Evolutionary conservation across 2,797 vertebrate genomes (phyloP), one percentile per base, ranked within the genome.

Genomic region (Meda fulgida): DNA sequence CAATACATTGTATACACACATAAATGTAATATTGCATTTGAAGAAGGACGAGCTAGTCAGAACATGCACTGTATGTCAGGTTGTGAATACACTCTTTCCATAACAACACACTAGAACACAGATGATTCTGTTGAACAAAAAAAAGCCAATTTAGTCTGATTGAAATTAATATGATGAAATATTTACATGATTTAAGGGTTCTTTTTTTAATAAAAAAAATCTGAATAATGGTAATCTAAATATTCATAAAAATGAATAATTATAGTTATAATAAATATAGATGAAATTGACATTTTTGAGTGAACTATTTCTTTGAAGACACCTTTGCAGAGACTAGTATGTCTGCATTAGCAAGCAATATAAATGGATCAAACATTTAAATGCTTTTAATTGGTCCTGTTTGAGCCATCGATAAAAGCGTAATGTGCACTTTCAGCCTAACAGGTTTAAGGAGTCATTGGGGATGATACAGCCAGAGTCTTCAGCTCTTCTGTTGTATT

Each of bases 301-400:
- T 80, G 26, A 78, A 31, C 7, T 18, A 36, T 51, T n/a, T 3
- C 18, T 34, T 80, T 34, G 53, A 80, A 80, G 13, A 14, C 65
- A n/a, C 9, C 7, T 14, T 5, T 51, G 40, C 34, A 60, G 16
- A 71, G 10, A n/a, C 34, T 16, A 73, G 21, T n/a, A 60, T 60
- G 38, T 31, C 18, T 55, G 3, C 31, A 40, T 36, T n/a, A 60
- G 67, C 36, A 53, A 60, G n/a, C 34, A 7, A 43, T 31, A 38
- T 46, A 16, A 60, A 82, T 60, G 19, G 51, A 58, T 29, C 1
- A 4, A 75, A 34, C 58, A 21, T 65, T 21, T 73, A 34, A 34
- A 82, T 73, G 53, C 19, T 31, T 73, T 36, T 48, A 65, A 83
- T 75, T 63, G 40, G 40, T 75, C 29, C 40, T 66, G 5, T 83